These are phyloP conservation scores for Australoheros facetus DNA, from an alignment of 2,797 vertebrate species.

Conservation along the genomic window DNA sequence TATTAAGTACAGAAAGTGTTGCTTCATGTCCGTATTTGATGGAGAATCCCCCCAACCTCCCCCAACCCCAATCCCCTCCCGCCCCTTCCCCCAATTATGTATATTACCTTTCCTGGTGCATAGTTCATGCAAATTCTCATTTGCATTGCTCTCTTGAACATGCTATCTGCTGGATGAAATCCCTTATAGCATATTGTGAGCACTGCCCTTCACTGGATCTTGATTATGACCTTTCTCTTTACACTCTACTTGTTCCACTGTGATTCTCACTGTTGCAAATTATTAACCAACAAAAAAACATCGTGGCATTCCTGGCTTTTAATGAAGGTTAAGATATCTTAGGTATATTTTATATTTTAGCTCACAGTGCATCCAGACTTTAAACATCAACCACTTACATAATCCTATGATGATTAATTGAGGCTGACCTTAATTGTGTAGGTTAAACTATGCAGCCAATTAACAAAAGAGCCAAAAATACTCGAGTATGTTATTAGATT, in stretches of 20 bases:
- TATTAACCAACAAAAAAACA: neutral
- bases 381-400: neutral
- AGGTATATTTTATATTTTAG: neutral
- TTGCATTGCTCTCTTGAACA: conserved; percentile 69
- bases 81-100: conserved; percentile 70
- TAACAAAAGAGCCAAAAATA: conserved; percentile 11
- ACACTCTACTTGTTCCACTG: conserved; percentile 54
- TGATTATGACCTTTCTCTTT: conserved; percentile 61
- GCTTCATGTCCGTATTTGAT: conserved; percentile 72
- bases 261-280: conserved; percentile 2
- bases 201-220: conserved; percentile 70
- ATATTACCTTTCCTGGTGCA: conserved; percentile 75
- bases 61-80: neutral
- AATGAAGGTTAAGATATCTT: neutral
- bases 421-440: neutral
- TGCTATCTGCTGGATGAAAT: conserved; percentile 59
- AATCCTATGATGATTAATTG: neutral
- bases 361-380: neutral
- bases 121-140: conserved; percentile 77
- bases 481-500: neutral
- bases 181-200: conserved; percentile 50
- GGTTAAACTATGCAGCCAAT: neutral
- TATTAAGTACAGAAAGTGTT: conserved; percentile 75
- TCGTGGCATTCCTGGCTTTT: neutral
- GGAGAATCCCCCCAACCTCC: conserved; percentile 43